Percentiles rank a stretch among this genome's conserved stretches.
Conservation (phyloP, 2,888 invertebrate genomes). For the Tubulanus polymorphus region DNA sequence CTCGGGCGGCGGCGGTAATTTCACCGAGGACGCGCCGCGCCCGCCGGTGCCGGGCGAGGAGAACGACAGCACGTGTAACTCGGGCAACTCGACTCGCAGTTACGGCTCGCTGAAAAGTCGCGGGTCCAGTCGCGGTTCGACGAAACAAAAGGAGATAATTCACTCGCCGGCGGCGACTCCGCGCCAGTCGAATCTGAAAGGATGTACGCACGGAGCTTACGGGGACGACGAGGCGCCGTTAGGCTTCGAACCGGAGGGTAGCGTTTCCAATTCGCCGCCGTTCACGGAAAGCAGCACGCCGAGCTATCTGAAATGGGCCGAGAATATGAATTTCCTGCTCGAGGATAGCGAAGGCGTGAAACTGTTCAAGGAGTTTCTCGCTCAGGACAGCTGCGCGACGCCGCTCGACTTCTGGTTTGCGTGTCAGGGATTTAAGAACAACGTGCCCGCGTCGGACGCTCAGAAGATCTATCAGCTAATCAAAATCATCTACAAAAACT, state of each 20-base stretch:
- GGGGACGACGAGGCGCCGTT: slow-evolving; percentile 54
- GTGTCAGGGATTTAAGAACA: slow-evolving; percentile 46
- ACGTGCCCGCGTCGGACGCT: slow-evolving; percentile 57
- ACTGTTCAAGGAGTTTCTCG: slow-evolving; percentile 65
- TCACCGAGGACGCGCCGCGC: slow-evolving; percentile 45
- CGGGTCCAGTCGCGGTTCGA: slow-evolving; percentile 20
- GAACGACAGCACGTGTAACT: slow-evolving; percentile 49
- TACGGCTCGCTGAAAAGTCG: slow-evolving; percentile 31
- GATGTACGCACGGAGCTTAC: slow-evolving; percentile 11
- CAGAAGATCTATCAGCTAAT: slow-evolving; percentile 65
- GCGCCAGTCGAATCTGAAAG: slow-evolving; percentile 43
- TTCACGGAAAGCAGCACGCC: slow-evolving; percentile 55
- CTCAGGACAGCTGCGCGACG: slow-evolving; percentile 43
- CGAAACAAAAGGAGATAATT: slow-evolving; percentile 34
- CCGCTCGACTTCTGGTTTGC: slow-evolving; percentile 78
- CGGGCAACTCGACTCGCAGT: slow-evolving; percentile 44
- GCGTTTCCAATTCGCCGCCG: slow-evolving; percentile 55
- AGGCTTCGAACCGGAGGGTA: slow-evolving; percentile 61
- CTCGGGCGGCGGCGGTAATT: slow-evolving; percentile 45
- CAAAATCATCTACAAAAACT: slow-evolving; percentile 60
- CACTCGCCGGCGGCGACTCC: slow-evolving; percentile 45
- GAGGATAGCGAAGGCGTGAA: slow-evolving; percentile 86
- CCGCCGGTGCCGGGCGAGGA: slow-evolving; percentile 52
- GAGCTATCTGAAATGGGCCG: slow-evolving; percentile 86
- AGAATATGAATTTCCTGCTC: slow-evolving; percentile 75